Conservation (phyloP, 2,113 vertebrate species). For the Marmota flaviventris region DNA sequence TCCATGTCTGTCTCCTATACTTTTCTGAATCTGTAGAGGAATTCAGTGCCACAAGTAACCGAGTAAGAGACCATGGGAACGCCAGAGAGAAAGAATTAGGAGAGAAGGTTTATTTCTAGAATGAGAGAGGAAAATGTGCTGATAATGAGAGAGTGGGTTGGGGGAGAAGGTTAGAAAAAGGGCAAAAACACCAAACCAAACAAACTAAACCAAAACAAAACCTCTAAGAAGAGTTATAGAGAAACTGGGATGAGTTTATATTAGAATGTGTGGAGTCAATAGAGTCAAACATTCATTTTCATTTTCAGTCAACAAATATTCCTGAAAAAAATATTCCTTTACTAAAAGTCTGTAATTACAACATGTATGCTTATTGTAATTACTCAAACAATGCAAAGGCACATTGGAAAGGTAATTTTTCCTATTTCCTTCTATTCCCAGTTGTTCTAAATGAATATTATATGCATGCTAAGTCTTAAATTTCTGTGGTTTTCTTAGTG, state of each 20-base stretch:
- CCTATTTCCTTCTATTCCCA: not conserved
- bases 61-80: not conserved
- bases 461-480: not conserved
- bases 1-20: not conserved
- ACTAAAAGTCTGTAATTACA: conserved; percentile 27
- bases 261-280: not conserved
- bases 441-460: conserved; percentile 12
- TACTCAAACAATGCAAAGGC: not conserved
- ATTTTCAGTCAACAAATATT: not conserved
- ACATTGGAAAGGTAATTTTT: not conserved
- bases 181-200: not conserved
- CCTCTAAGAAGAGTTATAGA: not conserved
- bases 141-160: not conserved
- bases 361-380: not conserved
- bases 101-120: not conserved
- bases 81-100: not conserved
- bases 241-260: not conserved
- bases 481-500: not conserved
- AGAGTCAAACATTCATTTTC: not conserved
- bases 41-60: not conserved
- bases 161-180: not conserved
- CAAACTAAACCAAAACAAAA: not conserved
- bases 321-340: not conserved
- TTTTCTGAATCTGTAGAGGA: not conserved
- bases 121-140: not conserved